Percentiles rank a stretch among this genome's conserved stretches.
Evolutionary conservation across 2,113 vertebrate species (phyloP).

Genomic region (Okapia johnstoni): DNA sequence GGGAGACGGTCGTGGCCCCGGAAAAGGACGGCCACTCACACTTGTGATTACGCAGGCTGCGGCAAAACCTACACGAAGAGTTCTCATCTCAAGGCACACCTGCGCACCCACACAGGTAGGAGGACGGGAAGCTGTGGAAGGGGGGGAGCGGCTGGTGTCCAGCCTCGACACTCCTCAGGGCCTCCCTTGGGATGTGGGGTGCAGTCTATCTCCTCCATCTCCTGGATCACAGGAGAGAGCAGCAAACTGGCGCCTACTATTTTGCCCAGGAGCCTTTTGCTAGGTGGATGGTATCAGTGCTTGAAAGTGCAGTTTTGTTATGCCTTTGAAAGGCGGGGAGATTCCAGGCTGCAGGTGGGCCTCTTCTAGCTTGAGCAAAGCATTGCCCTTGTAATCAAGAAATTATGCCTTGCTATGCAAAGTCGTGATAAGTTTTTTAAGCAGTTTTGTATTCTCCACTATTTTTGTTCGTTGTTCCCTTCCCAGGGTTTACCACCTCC

Average conservation of each 20-base stretch:
- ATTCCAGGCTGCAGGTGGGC: background rate
- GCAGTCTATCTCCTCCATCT: conserved; percentile 49
- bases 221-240: conserved; percentile 23
- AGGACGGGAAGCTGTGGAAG: background rate
- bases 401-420: conserved; percentile 26
- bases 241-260: conserved; percentile 21
- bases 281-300: conserved; percentile 59
- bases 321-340: conserved; percentile 47
- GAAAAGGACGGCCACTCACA: conserved; percentile 96
- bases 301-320: conserved; percentile 57
- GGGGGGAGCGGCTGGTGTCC: background rate
- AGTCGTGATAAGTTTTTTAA: background rate
- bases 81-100: conserved; percentile 97
- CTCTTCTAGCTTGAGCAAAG: background rate
- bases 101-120: conserved; percentile 98
- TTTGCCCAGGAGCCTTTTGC: conserved; percentile 64
- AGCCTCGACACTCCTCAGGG: background rate
- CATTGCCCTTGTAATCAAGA: conserved; percentile 37
- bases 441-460: background rate
- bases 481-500: background rate
- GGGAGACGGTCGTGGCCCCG: conserved; percentile 96
- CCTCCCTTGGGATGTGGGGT: background rate
- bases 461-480: background rate
- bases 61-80: conserved; percentile 99
- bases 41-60: conserved; percentile 95